Evolutionary conservation across 2,113 vertebrate genomes (phyloP).

Genomic region (Sitta europaea): DNA sequence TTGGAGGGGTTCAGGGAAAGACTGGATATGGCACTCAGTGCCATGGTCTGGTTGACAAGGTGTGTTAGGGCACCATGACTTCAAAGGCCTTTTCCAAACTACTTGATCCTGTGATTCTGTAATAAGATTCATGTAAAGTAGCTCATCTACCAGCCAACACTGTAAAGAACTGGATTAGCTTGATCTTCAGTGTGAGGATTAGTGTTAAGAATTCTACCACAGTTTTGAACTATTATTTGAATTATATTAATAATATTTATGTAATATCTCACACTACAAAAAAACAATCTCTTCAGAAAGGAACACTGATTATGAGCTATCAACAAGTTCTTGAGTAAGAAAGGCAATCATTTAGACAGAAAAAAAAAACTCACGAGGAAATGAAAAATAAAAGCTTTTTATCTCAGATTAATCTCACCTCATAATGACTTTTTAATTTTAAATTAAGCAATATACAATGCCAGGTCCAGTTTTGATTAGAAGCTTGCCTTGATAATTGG

Average conservation of each 20-base stretch:
- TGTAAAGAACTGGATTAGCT: constrained; percentile 26
- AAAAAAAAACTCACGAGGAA: not conserved
- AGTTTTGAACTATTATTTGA: not conserved
- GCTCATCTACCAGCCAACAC: not conserved
- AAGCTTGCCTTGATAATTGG: constrained; percentile 83
- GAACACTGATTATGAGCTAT: not conserved
- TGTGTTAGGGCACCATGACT: not conserved
- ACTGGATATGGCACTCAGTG: not conserved
- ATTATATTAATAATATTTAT: constrained; percentile 14
- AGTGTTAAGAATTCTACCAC: constrained; percentile 26
- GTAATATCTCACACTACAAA: not conserved
- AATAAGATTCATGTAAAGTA: not conserved
- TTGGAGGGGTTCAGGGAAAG: not conserved
- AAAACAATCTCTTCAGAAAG: constrained; percentile 10
- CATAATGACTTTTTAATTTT: constrained; percentile 69
- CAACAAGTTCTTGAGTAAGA: constrained; percentile 11
- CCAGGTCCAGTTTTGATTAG: constrained; percentile 72
- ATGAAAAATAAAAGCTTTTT: constrained; percentile 11
- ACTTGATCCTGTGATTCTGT: not conserved
- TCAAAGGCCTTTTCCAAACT: not conserved
- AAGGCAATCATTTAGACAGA: not conserved
- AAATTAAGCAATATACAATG: constrained; percentile 58
- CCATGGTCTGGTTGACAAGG: not conserved
- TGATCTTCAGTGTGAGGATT: not conserved
- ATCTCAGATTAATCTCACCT: constrained; percentile 63